Base-by-base conservation (phyloP, 2,888 invertebrate species). In the Drosophila ustulata region DNA sequence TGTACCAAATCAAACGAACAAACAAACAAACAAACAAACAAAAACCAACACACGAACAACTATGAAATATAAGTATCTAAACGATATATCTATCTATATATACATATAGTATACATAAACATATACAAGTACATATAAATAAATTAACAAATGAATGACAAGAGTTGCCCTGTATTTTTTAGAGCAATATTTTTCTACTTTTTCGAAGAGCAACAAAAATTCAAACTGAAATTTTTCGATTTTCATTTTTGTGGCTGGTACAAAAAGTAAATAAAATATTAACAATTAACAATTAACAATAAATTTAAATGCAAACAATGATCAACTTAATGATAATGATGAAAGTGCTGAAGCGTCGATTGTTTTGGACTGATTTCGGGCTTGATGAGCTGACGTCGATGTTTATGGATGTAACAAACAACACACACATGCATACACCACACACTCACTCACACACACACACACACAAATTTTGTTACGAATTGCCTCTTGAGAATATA, bases 181-280 rank as follows among this genome's bases (percentile, higher is more conserved):
- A 82, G 84, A 77, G 79, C 82, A 81, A 87, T 79, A 81, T 82
- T 82, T 82, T 82, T 82, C 82, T 82, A 82, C 82, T 75, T 82
- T 82, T 87, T 83, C 75, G 76, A 82, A 63, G 52, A 78, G 79
- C 49, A 78, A 63, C 47, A 41, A 52, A 41, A 49, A 28, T 34
- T 34, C 9, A 28, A 56, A 64, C 23, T 39, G 23, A 53, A 45
- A 64, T 13, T 45, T 62, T 70, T 57, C 55, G 41, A 57, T 51
- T 69, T 51, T 55, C 55, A 59, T 72, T 76, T 53, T 75, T 53
- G 51, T 52, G 45, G 30, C 73, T 62, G 63, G 45, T 67, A 58
- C 55, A 72, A 51, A 49, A 63, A 9, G 18, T 13, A 32, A 57
- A 57, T 9, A 32, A 13, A 56, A 56, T 1, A 37, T 30, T 18